Base-by-base conservation (phyloP, 1,140 invertebrate species). In the Agrilus planipennis region DNA sequence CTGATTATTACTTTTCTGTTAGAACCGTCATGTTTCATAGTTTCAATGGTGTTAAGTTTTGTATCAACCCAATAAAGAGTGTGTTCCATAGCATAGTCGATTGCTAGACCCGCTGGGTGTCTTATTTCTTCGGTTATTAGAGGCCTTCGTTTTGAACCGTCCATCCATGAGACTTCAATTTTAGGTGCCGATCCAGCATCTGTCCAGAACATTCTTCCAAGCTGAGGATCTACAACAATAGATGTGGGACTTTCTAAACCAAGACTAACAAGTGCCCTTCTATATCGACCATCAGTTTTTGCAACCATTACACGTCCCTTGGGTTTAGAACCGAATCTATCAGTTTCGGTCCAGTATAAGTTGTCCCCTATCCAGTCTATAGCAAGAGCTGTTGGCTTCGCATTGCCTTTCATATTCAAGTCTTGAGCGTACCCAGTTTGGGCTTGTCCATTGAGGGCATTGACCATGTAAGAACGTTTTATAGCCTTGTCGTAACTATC, bases 121-220 rank as follows among this genome's bases (percentile, higher is more conserved):
- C 84, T 73, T 4, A 98, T 75, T 44, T 72, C 68, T 25, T 84
- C 82, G 0, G 76, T 77, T 1, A 96, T 79, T 2, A 98, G 54
- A 0, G 81, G 74, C 44, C 80, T 70, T 4, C 90, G 69, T 54
- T 86, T 84, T 0, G 78, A 84, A 0, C 94, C 94, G 54, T 96
- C 93, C 88, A 97, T 93, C 90, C 90, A 96, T 10, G 87, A 75
- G 0, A 80, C 75, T 60, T 93, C 89, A 39, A 94, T 91, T 58
- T 88, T 83, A 4, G 91, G 80, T 15, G 75, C 72, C 2, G 74
- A 76, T 12, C 88, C 88, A 4, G 80, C 79, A 60, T 96, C 89
- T 0, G 88, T 75, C 90, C 90, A 96, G 57, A 84, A 89, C 70
- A 94, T 77, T 42, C 77, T 70, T 6, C 90, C 91, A 35, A 73